phyloP scores from a whole-genome alignment of 2,797 vertebrate species.

The Neosalanx taihuensis region DNA sequence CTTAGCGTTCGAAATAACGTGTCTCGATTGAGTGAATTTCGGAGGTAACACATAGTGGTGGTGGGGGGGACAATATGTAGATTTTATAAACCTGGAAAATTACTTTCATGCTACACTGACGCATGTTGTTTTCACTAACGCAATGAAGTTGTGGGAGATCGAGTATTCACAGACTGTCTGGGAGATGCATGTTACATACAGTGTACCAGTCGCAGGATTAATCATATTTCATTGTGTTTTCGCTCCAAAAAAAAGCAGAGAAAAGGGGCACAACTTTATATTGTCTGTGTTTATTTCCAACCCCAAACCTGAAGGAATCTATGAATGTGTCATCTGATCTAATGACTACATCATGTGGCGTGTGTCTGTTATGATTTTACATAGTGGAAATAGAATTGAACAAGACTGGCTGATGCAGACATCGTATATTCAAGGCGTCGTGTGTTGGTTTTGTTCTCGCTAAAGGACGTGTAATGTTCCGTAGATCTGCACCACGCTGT shows the following conservation, averaged over 20 bases:
- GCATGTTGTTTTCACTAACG: conserved; percentile 73
- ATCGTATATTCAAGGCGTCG: not conserved
- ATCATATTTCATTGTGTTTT: conserved; percentile 24
- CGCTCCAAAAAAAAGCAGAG: conserved; percentile 13
- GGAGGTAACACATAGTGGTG: conserved; percentile 62
- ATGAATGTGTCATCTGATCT: not conserved
- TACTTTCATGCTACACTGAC: conserved; percentile 74
- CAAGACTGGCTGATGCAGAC: not conserved
- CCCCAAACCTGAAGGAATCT: not conserved
- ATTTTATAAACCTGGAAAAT: conserved; percentile 80
- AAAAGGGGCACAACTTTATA: conserved; percentile 27
- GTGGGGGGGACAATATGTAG: conserved; percentile 69
- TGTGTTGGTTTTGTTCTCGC: not conserved
- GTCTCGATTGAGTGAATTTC: conserved; percentile 75
- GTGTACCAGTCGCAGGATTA: conserved; percentile 51
- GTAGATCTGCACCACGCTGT: not conserved
- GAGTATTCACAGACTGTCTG: conserved; percentile 55
- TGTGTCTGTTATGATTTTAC: not conserved
- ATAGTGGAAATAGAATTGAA: not conserved
- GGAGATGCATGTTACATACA: conserved; percentile 61
- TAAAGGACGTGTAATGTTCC: not conserved
- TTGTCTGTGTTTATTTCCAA: conserved; percentile 31
- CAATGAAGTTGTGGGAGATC: conserved; percentile 72
- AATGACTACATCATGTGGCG: not conserved
- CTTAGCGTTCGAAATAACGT: conserved; percentile 49